phyloP scores from a whole-genome alignment of 2,797 vertebrate genomes.

The Eupleurogrammus muticus region DNA sequence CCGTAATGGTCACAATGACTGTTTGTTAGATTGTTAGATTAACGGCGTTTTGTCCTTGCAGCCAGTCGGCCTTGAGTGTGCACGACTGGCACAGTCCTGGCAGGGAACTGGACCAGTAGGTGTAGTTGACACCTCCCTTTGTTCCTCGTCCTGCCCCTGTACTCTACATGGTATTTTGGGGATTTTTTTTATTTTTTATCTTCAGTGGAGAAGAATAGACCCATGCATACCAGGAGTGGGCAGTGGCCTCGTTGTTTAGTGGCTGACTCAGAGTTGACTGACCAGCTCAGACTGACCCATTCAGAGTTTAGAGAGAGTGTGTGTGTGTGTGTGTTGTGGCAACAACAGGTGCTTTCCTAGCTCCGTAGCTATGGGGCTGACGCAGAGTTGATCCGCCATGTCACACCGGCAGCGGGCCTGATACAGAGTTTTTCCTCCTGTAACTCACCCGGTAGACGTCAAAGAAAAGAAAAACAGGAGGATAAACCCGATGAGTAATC shows the following conservation, averaged over 20 bases:
- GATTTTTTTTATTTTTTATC: slow-evolving; percentile 49
- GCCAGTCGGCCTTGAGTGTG: slow-evolving; percentile 31
- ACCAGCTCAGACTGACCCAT: slow-evolving; percentile 47
- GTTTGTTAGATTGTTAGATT: slow-evolving; percentile 22
- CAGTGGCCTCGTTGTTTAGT: slow-evolving; percentile 26
- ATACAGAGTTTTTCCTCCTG: slow-evolving; percentile 1
- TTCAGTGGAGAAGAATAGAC: slow-evolving; percentile 56
- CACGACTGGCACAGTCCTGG: slow-evolving; percentile 33
- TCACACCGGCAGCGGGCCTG: slow-evolving; percentile 14
- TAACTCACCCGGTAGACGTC: not conserved
- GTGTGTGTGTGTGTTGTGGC: slow-evolving; percentile 29
- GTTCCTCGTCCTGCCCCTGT: slow-evolving; percentile 48
- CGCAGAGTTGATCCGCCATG: not conserved
- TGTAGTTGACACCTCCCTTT: slow-evolving; percentile 53
- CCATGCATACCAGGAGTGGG: slow-evolving; percentile 53
- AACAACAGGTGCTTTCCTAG: slow-evolving; percentile 38
- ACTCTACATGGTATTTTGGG: slow-evolving; percentile 53
- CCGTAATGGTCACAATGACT: not conserved
- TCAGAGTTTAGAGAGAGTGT: slow-evolving; percentile 32
- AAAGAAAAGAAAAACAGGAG: not conserved
- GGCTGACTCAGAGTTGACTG: slow-evolving; percentile 60
- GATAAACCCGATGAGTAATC: slow-evolving; percentile 37
- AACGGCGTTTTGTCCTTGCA: slow-evolving; percentile 34
- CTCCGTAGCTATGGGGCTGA: not conserved
- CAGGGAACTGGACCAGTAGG: slow-evolving; percentile 37